Percentiles rank a stretch among this genome's conserved stretches.
phyloP scores from a whole-genome alignment of 2,797 vertebrate species.

The Crax fasciolata region DNA sequence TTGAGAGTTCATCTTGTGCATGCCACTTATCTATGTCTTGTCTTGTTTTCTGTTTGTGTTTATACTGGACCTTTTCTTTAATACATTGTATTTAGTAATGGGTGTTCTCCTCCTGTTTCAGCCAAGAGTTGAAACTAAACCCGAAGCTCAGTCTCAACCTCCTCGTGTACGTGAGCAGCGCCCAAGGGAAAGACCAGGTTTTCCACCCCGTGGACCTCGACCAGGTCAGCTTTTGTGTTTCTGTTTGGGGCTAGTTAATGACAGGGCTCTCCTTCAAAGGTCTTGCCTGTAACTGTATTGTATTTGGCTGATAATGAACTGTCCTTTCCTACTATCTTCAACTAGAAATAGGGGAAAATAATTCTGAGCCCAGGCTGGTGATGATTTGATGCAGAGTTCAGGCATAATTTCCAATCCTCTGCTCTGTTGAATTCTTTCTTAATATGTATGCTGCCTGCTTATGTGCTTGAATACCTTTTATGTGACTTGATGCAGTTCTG shows the following conservation, averaged over 20 bases:
- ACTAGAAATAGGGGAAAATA: rapidly evolving
- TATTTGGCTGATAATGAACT: not conserved
- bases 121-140: slow-evolving; percentile 91
- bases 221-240: slow-evolving; percentile 78
- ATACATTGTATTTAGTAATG: slow-evolving; percentile 7
- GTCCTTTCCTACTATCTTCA: not conserved
- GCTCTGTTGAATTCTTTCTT: not conserved
- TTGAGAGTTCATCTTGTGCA: slow-evolving; percentile 32
- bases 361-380: not conserved
- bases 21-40: slow-evolving; percentile 42
- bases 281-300: not conserved
- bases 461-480: not conserved
- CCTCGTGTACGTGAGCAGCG: slow-evolving; percentile 92
- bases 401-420: not conserved
- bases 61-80: not conserved
- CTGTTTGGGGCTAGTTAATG: not conserved
- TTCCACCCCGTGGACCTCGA: slow-evolving; percentile 90
- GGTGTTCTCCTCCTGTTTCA: slow-evolving; percentile 75
- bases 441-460: not conserved
- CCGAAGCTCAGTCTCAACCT: slow-evolving; percentile 88
- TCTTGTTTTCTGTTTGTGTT: not conserved
- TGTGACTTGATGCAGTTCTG: not conserved
- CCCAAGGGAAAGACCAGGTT: slow-evolving; percentile 90
- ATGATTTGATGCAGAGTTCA: not conserved
- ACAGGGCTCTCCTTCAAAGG: not conserved